Evolutionary conservation across 2,113 vertebrate genomes (phyloP).

Genomic region (Pterocles orientalis): DNA sequence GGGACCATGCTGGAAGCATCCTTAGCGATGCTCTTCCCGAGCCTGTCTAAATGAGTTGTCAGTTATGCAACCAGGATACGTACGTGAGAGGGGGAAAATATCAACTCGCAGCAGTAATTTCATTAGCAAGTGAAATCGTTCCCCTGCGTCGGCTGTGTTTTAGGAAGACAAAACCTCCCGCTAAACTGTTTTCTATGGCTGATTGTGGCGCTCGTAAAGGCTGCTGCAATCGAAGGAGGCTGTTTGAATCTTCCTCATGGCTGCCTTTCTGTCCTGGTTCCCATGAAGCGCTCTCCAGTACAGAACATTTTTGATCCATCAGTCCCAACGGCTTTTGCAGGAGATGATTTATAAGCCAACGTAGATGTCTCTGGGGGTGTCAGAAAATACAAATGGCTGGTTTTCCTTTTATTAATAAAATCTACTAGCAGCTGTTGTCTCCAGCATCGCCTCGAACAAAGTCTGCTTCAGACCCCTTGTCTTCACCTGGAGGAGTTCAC

Average conservation of each 20-base stretch:
- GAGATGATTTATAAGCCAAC: neutral
- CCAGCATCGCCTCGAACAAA: neutral
- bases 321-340: neutral
- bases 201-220: neutral
- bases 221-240: neutral
- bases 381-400: neutral
- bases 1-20: neutral
- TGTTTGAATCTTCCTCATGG: neutral
- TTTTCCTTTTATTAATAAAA: neutral
- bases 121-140: slow-evolving; percentile 25
- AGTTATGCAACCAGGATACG: neutral
- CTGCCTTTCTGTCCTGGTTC: neutral
- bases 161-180: neutral
- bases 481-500: neutral
- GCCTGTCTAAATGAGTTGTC: neutral
- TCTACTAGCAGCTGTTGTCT: neutral
- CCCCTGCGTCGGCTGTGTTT: neutral
- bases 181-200: neutral
- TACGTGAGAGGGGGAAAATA: neutral
- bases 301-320: neutral
- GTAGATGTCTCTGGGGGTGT: neutral
- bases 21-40: neutral
- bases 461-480: neutral
- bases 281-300: neutral
- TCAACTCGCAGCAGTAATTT: neutral